Evolutionary conservation across 2,797 vertebrate species (phyloP), one percentile per base, ranked within the genome.

Genomic region (Bucorvus abyssinicus): DNA sequence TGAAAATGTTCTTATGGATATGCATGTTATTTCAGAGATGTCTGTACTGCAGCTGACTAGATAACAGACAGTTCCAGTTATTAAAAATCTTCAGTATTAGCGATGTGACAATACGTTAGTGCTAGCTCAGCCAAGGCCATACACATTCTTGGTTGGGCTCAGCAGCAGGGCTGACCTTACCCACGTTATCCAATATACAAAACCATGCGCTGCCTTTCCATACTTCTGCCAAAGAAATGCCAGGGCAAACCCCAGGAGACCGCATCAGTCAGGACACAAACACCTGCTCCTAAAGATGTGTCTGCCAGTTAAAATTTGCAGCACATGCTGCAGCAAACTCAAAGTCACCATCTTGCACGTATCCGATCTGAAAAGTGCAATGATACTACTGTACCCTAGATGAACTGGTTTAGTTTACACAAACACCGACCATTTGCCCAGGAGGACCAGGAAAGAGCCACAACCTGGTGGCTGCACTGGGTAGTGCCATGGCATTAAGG

Each of bases 151-250:
- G 18, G 16, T 2, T 38, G 20, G 21, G 82, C 15, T 26, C 32
- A 65, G 34, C 2, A 6, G 65, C 26, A 80, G 36, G 32, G 56
- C 47, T 82, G 63, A 18, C 65, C 56, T 22, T 83, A 74, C 49
- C 47, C 36, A 64, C 34, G 9, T 30, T 23, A 67, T 10, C 29
- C 36, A 36, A 50, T 10, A 73, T 1, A 36, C 6, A 74, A 44
- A 82, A 81, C 24, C 0, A 0, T 3, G 29, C 20, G 34, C 5
- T n/a, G 49, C 1, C 0, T 49, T 87, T 56, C 52, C 2, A 0
- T 40, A 55, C 38, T 60, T 88, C 57, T 53, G 27, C 21, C 27
- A 4, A 83, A 78, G 34, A 69, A 77, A 24, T 45, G 34, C 42
- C 38, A 61, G 12, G 30, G 27, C 4, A 3, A 76, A 76, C 34